phyloP scores from a whole-genome alignment of 2,797 vertebrate species.

The Hemitrygon akajei region DNA sequence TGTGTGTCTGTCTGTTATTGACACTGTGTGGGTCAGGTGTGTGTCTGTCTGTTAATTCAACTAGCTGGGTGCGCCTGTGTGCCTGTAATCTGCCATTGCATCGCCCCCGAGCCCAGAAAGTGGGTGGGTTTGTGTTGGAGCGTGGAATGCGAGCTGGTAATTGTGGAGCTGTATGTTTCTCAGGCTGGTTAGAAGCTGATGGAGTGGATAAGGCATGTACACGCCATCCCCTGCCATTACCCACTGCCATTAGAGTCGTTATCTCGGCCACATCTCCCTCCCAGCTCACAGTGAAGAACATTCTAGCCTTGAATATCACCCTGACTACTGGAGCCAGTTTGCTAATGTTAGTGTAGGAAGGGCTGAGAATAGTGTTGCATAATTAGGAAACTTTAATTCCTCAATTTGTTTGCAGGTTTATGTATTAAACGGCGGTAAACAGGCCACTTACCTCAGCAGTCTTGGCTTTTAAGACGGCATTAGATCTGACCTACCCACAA shows the following conservation, averaged over 20 bases:
- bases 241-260: background rate
- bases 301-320: background rate
- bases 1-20: too few relatives aligned
- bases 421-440: background rate
- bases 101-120: background rate
- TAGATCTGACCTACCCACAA: conserved; percentile 6
- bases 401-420: background rate
- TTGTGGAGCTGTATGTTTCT: background rate
- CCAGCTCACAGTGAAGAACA: background rate
- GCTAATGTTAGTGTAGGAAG: background rate
- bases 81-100: background rate
- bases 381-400: conserved; percentile 11
- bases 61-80: background rate
- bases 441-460: background rate
- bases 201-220: conserved; percentile 14
- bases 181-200: background rate
- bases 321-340: background rate
- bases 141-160: background rate
- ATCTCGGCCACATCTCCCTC: background rate
- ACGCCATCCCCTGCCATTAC: background rate
- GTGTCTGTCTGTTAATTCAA: background rate
- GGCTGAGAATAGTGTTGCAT: background rate
- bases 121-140: background rate
- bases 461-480: background rate
- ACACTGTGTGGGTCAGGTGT: too few relatives aligned